Percentiles rank a stretch among this genome's conserved stretches.
These are phyloP conservation scores for Gavialis gangeticus DNA, from an alignment of 2,113 vertebrate species.

Conservation along the genomic window DNA sequence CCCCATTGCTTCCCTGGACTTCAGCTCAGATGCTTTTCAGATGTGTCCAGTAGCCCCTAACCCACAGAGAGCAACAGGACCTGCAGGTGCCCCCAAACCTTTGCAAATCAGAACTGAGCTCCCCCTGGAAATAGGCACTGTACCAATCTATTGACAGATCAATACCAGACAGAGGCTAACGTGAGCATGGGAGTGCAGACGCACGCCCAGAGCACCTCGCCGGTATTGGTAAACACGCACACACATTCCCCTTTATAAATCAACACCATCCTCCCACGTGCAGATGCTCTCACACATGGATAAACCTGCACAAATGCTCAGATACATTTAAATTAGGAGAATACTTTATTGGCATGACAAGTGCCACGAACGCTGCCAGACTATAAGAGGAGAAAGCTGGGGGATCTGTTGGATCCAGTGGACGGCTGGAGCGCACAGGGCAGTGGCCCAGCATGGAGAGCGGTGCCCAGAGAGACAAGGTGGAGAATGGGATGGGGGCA, in stretches of 20 bases:
- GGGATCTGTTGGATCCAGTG: constrained; percentile 10
- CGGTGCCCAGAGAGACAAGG: fast-evolving
- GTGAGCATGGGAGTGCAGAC: neutral
- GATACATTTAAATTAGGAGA: constrained; percentile 42
- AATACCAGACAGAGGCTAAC: neutral
- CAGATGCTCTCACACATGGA: constrained; percentile 41
- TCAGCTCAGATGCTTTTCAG: neutral
- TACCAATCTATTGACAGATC: neutral
- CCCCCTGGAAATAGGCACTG: neutral
- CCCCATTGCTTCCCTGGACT: neutral
- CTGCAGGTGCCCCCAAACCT: neutral
- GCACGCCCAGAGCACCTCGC: neutral
- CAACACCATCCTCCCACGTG: neutral
- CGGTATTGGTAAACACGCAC: neutral
- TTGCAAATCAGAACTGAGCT: neutral
- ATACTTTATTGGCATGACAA: constrained; percentile 29
- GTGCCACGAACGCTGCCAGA: constrained; percentile 17
- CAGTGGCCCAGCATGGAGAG: neutral
- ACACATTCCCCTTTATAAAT: neutral
- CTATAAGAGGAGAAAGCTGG: constrained; percentile 11
- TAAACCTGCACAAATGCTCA: constrained; percentile 28
- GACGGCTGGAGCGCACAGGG: neutral
- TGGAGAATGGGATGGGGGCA: neutral
- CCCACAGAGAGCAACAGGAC: neutral
- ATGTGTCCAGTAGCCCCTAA: neutral